Percentiles rank a stretch among this genome's conserved stretches.
Evolutionary conservation across 1,140 invertebrate species (phyloP).

Genomic region (Drosophila novamexicana): DNA sequence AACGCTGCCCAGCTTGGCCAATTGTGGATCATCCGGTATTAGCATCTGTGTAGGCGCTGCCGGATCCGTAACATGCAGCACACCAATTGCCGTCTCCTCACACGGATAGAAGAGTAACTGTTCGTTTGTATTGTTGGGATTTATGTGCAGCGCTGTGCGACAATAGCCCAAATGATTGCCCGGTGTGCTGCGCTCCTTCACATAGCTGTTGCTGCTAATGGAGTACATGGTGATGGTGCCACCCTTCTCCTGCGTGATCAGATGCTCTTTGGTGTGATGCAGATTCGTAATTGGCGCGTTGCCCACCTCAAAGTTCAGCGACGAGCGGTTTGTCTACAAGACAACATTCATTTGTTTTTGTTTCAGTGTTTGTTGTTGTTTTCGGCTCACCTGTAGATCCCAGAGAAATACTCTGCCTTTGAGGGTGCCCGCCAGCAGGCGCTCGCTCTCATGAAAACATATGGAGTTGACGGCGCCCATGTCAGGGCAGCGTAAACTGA

Average conservation of each 20-base stretch:
- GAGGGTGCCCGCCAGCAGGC: constrained; percentile 88
- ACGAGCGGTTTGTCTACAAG: constrained; percentile 74
- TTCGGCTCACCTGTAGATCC: constrained; percentile 88
- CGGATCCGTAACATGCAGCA: constrained; percentile 86
- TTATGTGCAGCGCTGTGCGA: constrained; percentile 86
- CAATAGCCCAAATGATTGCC: constrained; percentile 89
- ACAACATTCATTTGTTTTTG: constrained; percentile 8
- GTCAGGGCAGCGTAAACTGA: constrained; percentile 87
- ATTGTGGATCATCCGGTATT: constrained; percentile 77
- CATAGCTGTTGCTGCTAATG: constrained; percentile 87
- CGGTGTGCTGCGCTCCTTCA: constrained; percentile 85
- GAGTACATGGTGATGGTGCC: constrained; percentile 88
- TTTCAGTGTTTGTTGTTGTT: neutral
- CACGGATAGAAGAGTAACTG: constrained; percentile 88
- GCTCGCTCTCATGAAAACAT: constrained; percentile 87
- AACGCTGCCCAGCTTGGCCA: constrained; percentile 86
- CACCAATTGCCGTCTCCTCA: constrained; percentile 87
- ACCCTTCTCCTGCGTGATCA: constrained; percentile 89
- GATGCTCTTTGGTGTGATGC: constrained; percentile 83
- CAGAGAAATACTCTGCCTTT: constrained; percentile 89
- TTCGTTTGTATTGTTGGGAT: constrained; percentile 85
- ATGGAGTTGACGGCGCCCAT: constrained; percentile 88
- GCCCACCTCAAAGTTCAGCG: constrained; percentile 75
- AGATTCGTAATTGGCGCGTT: constrained; percentile 71
- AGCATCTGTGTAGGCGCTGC: constrained; percentile 85